Evolutionary conservation across 2,113 vertebrate genomes (phyloP).

Genomic region (Corapipo altera): DNA sequence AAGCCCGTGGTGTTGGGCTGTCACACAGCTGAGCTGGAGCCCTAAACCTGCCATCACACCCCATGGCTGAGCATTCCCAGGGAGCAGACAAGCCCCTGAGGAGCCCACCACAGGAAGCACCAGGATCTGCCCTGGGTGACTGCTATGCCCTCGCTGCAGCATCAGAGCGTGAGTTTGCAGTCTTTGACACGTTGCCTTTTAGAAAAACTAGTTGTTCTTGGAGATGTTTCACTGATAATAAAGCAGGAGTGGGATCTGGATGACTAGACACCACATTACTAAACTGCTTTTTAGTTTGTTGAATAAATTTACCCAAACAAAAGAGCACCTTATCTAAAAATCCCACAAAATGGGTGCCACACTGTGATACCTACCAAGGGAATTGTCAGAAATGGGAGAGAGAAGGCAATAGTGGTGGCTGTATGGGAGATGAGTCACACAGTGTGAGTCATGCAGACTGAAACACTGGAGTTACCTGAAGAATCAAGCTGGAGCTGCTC

Average conservation of each 20-base stretch:
- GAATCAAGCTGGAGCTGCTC: not conserved
- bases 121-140: not conserved
- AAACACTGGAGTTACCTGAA: not conserved
- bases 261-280: not conserved
- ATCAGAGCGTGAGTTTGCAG: not conserved
- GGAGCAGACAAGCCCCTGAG: not conserved
- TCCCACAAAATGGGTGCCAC: not conserved
- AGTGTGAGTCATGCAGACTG: not conserved
- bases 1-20: accelerated
- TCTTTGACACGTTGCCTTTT: not conserved
- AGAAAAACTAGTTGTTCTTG: not conserved
- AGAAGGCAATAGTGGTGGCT: not conserved
- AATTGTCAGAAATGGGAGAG: not conserved
- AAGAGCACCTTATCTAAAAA: not conserved
- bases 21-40: not conserved
- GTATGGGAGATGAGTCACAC: not conserved
- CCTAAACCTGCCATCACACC: no score
- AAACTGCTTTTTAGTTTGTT: not conserved
- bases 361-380: not conserved
- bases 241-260: not conserved
- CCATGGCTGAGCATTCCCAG: not conserved
- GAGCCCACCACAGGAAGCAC: not conserved
- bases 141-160: not conserved
- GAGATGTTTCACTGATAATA: not conserved
- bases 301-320: not conserved